Conservation (phyloP, 1,140 invertebrate genomes). For the Drosophila prosaltans region DNA sequence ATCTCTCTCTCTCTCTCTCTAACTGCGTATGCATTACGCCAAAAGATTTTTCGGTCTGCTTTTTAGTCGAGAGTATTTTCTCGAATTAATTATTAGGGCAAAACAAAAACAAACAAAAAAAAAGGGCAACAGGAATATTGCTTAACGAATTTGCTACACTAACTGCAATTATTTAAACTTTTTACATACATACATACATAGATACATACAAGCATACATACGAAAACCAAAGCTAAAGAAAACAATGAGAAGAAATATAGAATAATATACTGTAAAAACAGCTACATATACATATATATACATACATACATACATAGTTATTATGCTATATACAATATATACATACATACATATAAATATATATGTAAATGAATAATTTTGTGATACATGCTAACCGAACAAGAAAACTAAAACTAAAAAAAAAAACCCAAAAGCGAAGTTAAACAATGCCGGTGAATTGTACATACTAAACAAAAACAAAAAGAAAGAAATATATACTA, state of each 20-base stretch:
- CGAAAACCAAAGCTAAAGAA: constrained; percentile 3
- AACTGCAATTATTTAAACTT: constrained; percentile 79
- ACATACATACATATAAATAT: constrained; percentile 30
- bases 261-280: constrained; percentile 1
- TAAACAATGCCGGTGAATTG: constrained; percentile 70
- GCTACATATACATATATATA: constrained; percentile 26
- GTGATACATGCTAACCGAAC: constrained; percentile 70
- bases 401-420: constrained; percentile 10
- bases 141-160: constrained; percentile 78
- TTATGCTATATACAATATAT: constrained; percentile 7
- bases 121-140: constrained; percentile 51
- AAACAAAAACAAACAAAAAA: neutral
- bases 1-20: neutral
- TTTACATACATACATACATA: constrained; percentile 50
- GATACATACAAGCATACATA: constrained; percentile 27
- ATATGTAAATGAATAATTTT: constrained; percentile 70
- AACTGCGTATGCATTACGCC: constrained; percentile 1
- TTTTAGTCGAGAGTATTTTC: constrained; percentile 13
- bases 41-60: constrained; percentile 8
- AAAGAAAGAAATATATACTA: neutral
- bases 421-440: constrained; percentile 29
- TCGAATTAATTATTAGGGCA: constrained; percentile 57
- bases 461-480: constrained; percentile 39
- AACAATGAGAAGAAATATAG: neutral
- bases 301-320: constrained; percentile 19